These are phyloP conservation scores for Hyperoplus lanceolatus DNA, from an alignment of 2,797 vertebrate genomes.

Conservation along the genomic window DNA sequence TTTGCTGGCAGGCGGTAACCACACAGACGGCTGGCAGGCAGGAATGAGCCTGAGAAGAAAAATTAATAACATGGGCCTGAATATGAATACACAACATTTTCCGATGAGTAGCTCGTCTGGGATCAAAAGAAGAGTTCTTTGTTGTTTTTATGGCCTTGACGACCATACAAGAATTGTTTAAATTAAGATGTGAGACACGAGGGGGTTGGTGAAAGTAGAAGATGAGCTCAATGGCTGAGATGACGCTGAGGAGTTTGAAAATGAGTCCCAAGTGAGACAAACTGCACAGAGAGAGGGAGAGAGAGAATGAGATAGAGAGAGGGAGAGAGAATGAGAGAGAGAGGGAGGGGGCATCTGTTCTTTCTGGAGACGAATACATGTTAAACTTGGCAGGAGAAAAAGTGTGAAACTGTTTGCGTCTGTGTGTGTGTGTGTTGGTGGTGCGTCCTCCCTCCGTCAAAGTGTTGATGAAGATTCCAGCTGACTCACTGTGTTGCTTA, in stretches of 20 bases:
- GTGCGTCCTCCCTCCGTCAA: constrained; percentile 12
- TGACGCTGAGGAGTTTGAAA: constrained; percentile 15
- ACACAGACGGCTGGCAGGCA: constrained; percentile 50
- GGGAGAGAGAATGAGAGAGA: constrained; percentile 30
- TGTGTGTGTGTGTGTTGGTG: constrained; percentile 9
- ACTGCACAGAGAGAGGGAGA: constrained; percentile 17
- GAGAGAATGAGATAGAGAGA: constrained; percentile 30
- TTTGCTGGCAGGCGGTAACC: constrained; percentile 63
- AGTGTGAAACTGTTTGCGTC: constrained; percentile 8
- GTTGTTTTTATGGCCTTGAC: neutral
- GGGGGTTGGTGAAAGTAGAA: neutral
- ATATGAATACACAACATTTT: constrained; percentile 21
- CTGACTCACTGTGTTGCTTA: constrained; percentile 25
- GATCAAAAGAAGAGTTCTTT: neutral
- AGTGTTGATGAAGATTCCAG: constrained; percentile 30
- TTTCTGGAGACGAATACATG: constrained; percentile 22
- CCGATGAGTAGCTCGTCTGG: neutral
- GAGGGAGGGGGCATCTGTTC: constrained; percentile 42
- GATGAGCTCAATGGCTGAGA: constrained; percentile 5
- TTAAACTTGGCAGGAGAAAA: constrained; percentile 1
- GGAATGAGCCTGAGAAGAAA: constrained; percentile 53
- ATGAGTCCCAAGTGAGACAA: constrained; percentile 12
- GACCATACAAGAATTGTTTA: neutral
- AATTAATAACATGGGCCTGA: constrained; percentile 25
- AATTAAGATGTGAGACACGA: constrained; percentile 1